A percentile compares a stretch with the other conserved stretches of the same genome.
phyloP scores from a whole-genome alignment of 2,888 invertebrate genomes.

The Pseudococcus jackbeardsleyi region DNA sequence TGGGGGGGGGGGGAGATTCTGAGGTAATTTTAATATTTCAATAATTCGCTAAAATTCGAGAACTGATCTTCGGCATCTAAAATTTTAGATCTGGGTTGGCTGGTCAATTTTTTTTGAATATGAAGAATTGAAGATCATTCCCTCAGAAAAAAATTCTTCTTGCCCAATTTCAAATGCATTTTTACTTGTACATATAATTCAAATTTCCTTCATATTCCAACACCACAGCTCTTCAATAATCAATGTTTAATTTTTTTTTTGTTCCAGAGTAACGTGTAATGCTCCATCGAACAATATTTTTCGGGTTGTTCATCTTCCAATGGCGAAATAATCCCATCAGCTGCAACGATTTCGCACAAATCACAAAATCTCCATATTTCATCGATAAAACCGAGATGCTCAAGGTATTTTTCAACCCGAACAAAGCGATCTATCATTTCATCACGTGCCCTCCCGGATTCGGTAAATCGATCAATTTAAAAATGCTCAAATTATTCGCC shows the following conservation, averaged over 20 bases:
- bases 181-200: no score
- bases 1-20: no score
- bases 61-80: no score
- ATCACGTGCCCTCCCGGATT: conserved; percentile 15
- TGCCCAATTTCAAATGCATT: no score
- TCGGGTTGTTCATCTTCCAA: neutral
- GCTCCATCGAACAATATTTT: neutral
- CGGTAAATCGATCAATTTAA: neutral
- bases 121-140: no score
- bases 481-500: neutral
- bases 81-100: no score
- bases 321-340: neutral
- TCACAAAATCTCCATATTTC: neutral
- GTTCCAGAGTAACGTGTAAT: neutral
- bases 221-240: no score
- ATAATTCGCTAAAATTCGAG: no score
- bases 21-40: no score
- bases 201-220: no score
- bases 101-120: no score
- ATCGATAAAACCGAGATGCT: conserved; percentile 15
- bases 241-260: neutral
- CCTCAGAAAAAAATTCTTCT: no score
- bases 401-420: neutral
- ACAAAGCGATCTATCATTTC: neutral
- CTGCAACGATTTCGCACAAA: neutral